Base-by-base conservation (phyloP, 2,113 vertebrate species). In the Otocyon megalotis region DNA sequence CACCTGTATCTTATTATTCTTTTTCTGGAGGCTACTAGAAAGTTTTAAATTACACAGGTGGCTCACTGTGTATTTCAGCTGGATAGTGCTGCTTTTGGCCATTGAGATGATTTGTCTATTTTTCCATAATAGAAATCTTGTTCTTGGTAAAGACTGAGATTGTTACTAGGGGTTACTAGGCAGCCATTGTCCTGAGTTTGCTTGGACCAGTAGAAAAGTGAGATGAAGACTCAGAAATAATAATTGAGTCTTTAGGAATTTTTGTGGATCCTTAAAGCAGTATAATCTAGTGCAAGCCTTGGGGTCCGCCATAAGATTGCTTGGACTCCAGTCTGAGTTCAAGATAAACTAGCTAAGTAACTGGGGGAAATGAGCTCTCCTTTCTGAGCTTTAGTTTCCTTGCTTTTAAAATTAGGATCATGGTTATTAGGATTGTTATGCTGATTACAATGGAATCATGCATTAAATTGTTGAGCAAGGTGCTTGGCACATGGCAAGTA, bases 371-470 rank as follows among this genome's bases (percentile, higher is more conserved):
- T 35, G 30, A 26, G 1, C 79, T 92, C 58, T 53, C 54, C 81
- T 87, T 94, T 35, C 60, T 83, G 48, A 84, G 69, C 30, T n/a
- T 86, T n/a, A 62, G 37, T 76, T 50, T 97, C 20, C 58, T 95
- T 15, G 62, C 43, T 87, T 32, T 37, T 74, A 80, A 88, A 79
- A 35, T 43, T 1, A 3, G 74, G 20, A 35, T 86, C 4, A 19
- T 77, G 84, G 84, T 87, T 81, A 67, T 5, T 32, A 26, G 53
- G 32, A 13, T 53, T 30, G 22, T 71, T 63, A 43, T 3, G 43
- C 48, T 28, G 58, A 74, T 77, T 72, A 30, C 22, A 58, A 58
- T 84, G 79, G 79, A 43, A 69, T 50, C 50, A 5, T 1, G 19
- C 37, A 14, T 67, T 76, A 22, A 69, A 69, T 84, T 69, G 37